These are phyloP conservation scores for Heliornis fulica DNA, from an alignment of 2,113 vertebrate species.

Conservation along the genomic window DNA sequence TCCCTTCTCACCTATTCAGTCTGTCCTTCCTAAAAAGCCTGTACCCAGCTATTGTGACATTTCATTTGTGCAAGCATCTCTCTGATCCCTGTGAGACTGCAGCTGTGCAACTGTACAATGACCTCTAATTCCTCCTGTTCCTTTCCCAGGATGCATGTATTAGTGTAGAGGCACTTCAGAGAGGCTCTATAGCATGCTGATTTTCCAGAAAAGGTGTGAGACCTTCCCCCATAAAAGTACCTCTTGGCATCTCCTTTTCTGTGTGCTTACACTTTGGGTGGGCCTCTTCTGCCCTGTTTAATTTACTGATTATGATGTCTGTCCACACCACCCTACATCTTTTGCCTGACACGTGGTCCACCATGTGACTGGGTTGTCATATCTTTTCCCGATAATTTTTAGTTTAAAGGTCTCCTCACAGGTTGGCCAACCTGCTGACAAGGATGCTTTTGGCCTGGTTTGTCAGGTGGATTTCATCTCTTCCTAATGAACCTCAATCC, in stretches of 20 bases:
- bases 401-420: neutral
- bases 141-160: neutral
- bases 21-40: neutral
- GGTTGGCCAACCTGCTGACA: neutral
- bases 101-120: neutral
- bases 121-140: neutral
- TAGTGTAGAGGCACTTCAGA: neutral
- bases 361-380: neutral
- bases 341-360: neutral
- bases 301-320: neutral
- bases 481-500: neutral
- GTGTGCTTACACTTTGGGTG: neutral
- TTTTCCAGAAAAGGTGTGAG: neutral
- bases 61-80: neutral
- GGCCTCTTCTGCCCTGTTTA: neutral
- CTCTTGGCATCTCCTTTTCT: neutral
- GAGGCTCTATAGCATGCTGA: neutral
- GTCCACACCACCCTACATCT: neutral
- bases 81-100: neutral
- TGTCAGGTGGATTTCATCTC: neutral
- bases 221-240: neutral
- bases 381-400: neutral
- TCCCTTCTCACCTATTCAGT: neutral
- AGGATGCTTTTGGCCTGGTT: neutral
- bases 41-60: neutral